Percentiles rank a stretch among this genome's conserved stretches.
These are phyloP conservation scores for Caenorhabditis brenneri DNA, from an alignment of 1,140 invertebrate species.

Conservation along the genomic window DNA sequence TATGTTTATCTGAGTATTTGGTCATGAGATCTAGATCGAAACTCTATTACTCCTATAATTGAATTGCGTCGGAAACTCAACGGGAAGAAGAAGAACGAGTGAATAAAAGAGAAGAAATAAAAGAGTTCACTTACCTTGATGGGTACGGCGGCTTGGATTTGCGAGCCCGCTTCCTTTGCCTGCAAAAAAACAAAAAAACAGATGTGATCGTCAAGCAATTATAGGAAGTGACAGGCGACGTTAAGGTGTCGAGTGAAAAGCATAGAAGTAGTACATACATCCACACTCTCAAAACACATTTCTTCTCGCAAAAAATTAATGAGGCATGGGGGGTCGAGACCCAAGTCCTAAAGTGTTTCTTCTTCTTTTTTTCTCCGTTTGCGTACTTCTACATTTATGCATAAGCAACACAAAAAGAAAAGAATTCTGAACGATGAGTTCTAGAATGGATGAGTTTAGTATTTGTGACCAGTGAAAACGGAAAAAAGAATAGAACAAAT, in stretches of 20 bases:
- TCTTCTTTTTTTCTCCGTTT: not conserved
- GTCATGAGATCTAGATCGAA: not conserved
- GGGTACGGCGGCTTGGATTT: conserved; percentile 45
- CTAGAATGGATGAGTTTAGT: not conserved
- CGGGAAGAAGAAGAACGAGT: not conserved
- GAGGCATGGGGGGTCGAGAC: conserved; percentile 11
- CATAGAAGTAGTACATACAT: not conserved
- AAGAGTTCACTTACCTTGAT: conserved; percentile 36
- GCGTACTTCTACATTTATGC: conserved; percentile 26
- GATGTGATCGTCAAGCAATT: conserved; percentile 19
- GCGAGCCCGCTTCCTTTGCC: conserved; percentile 50
- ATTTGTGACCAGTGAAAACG: not conserved
- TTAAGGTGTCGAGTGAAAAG: not conserved
- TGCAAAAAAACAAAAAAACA: conserved; percentile 25
- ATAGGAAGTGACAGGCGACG: conserved; percentile 12
- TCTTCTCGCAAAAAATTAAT: conserved; percentile 46
- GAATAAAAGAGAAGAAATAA: not conserved
- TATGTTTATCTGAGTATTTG: no score
- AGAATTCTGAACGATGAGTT: not conserved
- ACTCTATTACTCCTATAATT: conserved; percentile 10
- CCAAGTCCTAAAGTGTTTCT: conserved; percentile 39
- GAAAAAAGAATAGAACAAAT: not conserved
- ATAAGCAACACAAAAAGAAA: conserved; percentile 25
- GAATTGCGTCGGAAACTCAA: conserved; percentile 19
- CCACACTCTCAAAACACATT: conserved; percentile 1